These are phyloP conservation scores for Tenthredo amoena DNA, from an alignment of 2,888 invertebrate genomes.

Conservation along the genomic window DNA sequence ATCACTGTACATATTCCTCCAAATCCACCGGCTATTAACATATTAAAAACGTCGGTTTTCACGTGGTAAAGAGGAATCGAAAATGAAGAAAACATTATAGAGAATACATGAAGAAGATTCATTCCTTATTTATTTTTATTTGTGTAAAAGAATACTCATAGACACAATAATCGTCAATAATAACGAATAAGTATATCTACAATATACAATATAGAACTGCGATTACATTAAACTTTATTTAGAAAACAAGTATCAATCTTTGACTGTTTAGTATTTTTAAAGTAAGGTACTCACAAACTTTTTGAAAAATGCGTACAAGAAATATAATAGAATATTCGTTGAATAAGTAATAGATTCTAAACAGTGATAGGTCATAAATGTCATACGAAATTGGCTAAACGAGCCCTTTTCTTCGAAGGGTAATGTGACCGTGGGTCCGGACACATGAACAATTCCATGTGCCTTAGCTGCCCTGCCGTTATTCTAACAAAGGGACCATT, in stretches of 20 bases:
- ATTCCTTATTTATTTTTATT: background rate
- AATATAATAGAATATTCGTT: too few relatives aligned
- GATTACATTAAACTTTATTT: too few relatives aligned
- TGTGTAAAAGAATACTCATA: too few relatives aligned
- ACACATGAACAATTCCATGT: background rate
- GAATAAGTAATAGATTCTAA: background rate
- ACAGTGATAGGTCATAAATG: background rate
- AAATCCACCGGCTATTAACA: constrained; percentile 78
- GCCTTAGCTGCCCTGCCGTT: background rate
- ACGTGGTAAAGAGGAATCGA: background rate
- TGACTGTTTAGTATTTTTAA: too few relatives aligned
- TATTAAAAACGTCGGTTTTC: background rate
- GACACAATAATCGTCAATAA: too few relatives aligned
- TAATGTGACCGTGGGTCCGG: background rate
- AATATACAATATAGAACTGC: too few relatives aligned
- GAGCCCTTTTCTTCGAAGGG: background rate
- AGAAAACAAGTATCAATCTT: too few relatives aligned
- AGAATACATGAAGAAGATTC: background rate
- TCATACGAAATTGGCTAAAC: background rate
- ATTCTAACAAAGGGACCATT: background rate
- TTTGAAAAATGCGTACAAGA: too few relatives aligned
- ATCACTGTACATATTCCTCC: constrained; percentile 82
- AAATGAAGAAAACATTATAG: background rate
- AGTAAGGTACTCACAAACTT: too few relatives aligned
- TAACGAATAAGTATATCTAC: too few relatives aligned